Percentiles rank a stretch among this genome's conserved stretches.
Conservation (phyloP, 1,140 invertebrate genomes). For the Drosophila yakuba region DNA sequence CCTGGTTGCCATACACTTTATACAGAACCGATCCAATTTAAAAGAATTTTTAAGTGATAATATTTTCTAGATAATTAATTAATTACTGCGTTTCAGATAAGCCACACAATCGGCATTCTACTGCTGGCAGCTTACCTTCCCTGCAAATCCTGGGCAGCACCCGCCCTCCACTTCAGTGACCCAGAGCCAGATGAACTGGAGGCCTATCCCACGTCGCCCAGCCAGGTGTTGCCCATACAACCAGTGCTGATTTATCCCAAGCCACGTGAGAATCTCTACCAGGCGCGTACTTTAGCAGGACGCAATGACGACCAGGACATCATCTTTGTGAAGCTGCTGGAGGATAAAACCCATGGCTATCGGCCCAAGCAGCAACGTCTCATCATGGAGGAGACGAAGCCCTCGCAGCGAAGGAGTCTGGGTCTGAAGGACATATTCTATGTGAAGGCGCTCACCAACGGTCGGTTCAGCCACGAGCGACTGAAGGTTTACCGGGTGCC, state of each 20-base stretch:
- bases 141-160: constrained; percentile 37
- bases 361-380: constrained; percentile 66
- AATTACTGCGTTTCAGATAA: constrained; percentile 7
- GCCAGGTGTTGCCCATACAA: constrained; percentile 70
- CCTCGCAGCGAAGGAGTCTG: constrained; percentile 39
- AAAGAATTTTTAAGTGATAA: not conserved
- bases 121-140: constrained; percentile 8
- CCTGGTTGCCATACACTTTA: not conserved
- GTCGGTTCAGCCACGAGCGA: constrained; percentile 74
- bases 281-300: constrained; percentile 56
- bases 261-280: constrained; percentile 41
- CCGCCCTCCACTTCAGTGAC: constrained; percentile 19
- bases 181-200: constrained; percentile 23
- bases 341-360: constrained; percentile 62
- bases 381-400: constrained; percentile 33
- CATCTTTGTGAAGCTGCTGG: constrained; percentile 72
- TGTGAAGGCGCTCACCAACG: constrained; percentile 73
- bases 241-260: constrained; percentile 74
- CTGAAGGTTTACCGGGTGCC: constrained; percentile 76
- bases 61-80: not conserved
- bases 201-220: constrained; percentile 61
- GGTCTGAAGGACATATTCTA: constrained; percentile 77
- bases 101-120: not conserved
- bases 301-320: constrained; percentile 60
- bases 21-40: too few relatives aligned